Base-by-base conservation (phyloP, 2,888 invertebrate genomes). In the Cheilosia vernalis region DNA sequence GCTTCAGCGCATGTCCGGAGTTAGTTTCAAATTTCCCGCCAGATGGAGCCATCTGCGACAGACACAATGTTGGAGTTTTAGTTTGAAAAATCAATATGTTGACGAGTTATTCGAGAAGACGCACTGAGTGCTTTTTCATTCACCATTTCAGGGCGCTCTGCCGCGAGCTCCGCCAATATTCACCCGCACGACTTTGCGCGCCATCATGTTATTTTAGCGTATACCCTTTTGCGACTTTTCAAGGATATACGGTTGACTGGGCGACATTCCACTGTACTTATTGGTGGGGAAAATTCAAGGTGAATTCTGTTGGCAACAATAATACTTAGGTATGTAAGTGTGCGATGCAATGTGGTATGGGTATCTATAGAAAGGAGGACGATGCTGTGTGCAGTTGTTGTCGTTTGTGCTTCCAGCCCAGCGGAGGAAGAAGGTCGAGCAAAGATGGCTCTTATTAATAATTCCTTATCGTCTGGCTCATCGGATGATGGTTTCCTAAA, bases 51-150 rank as follows among this genome's bases (percentile, higher is more conserved):
- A 1, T 1, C 10, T 7, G 10, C 73, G 79, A 69, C 74, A 60
- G 67, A 21, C 64, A 51, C 4, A 0, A 15, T 56, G 17, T 10
- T 19, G 9, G 19, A 47, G 10, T 9, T 37, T 49, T 24, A n/a
- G 10, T 33, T 47, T 69, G 77, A 27, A 70, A 78, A 78, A 83
- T 83, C 82, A 56, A 83, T 83, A 72, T 61, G 64, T 64, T 81
- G 67, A 24, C 6, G 67, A 80, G 44, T 51, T 17, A 15, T 40
- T 2, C 33, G 3, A 2, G 3, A 3, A 19, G 17, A 27, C 33
- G 27, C 64, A 74, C n/a, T 64, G 74, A 74, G 74, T 64, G 1
- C 3, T 55, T 74, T 72, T 61, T 42, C 70, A 70, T 70, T 60
- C 70, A 61, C 21, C 37, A 64, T 47, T 64, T 30, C 21, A n/a